phyloP scores from a whole-genome alignment of 2,888 invertebrate genomes.

The Epistrophella euchroma region DNA sequence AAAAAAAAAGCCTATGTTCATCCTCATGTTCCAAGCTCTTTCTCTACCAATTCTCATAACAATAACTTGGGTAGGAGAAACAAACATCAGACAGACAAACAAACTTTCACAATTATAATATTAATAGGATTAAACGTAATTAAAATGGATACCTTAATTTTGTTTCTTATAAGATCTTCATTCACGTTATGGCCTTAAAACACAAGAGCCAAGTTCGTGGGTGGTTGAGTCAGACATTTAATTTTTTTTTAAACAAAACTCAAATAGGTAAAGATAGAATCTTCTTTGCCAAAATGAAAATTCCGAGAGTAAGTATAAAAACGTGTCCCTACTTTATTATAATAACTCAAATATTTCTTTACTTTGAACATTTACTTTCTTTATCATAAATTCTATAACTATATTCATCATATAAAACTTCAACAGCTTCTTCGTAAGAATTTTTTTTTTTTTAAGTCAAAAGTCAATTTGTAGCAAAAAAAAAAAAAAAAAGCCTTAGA shows the following conservation, averaged over 20 bases:
- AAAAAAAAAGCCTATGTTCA: too few relatives aligned
- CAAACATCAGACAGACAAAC: too few relatives aligned
- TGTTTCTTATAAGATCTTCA: too few relatives aligned
- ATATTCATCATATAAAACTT: background rate
- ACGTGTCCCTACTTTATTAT: background rate
- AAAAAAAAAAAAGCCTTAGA: background rate
- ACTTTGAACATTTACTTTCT: background rate
- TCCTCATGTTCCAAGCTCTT: too few relatives aligned
- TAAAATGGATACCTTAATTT: too few relatives aligned
- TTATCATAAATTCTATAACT: background rate
- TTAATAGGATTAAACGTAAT: too few relatives aligned
- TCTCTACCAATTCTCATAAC: too few relatives aligned
- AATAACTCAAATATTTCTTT: background rate
- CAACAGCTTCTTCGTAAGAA: background rate
- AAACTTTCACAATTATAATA: too few relatives aligned
- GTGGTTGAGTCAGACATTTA: too few relatives aligned
- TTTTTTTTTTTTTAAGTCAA: background rate
- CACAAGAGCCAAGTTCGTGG: too few relatives aligned
- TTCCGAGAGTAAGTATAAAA: background rate
- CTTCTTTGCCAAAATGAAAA: background rate
- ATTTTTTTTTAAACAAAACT: background rate
- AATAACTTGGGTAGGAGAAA: too few relatives aligned
- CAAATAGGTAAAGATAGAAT: background rate
- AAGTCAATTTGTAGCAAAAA: background rate
- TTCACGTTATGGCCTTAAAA: too few relatives aligned